Conservation (phyloP, 2,113 vertebrate genomes). For the Capreolus pygargus region DNA sequence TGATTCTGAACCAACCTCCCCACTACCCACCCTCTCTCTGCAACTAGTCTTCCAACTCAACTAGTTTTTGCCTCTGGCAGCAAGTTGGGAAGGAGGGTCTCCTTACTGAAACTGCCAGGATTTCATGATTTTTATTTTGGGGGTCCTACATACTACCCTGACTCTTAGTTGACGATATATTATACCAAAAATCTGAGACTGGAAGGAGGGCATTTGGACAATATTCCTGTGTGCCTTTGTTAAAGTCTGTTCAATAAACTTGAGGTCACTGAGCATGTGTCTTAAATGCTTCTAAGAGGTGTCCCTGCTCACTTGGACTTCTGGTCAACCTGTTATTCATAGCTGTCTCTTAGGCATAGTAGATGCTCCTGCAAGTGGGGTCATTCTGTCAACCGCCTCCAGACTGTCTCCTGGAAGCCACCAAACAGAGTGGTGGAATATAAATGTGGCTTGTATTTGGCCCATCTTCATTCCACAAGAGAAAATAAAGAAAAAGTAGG, state of each 20-base stretch:
- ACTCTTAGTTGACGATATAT: background rate
- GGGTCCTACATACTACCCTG: background rate
- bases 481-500: background rate
- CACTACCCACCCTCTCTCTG: fast-evolving
- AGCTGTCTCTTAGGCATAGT: background rate
- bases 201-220: background rate
- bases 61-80: background rate
- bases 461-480: background rate
- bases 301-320: background rate
- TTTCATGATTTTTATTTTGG: background rate
- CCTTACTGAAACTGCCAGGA: too few species aligned
- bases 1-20: background rate
- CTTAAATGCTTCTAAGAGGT: background rate
- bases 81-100: background rate
- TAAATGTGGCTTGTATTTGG: background rate
- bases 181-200: background rate
- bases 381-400: fast-evolving
- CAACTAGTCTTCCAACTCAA: background rate
- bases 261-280: fast-evolving
- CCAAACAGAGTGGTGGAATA: fast-evolving
- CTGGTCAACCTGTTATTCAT: background rate
- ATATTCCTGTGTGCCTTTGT: background rate
- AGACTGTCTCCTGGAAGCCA: background rate
- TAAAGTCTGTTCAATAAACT: background rate
- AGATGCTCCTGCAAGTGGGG: background rate